A percentile compares a stretch with the other conserved stretches of the same genome.
phyloP scores from a whole-genome alignment of 2,797 vertebrate genomes.

The Euphonia xanthogaster region DNA sequence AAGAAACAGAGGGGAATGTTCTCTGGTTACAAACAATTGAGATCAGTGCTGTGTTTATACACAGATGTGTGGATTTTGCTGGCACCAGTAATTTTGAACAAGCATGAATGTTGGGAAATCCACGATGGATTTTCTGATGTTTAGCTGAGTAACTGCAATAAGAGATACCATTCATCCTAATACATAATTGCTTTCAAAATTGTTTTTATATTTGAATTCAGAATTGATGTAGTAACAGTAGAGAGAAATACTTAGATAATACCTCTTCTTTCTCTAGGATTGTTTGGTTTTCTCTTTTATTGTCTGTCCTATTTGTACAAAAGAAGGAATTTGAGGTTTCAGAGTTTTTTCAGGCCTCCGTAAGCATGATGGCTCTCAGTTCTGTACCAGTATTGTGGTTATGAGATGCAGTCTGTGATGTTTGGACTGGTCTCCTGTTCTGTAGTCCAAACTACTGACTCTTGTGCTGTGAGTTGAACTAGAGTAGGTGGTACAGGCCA shows the following conservation, averaged over 20 bases:
- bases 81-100: neutral
- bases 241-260: neutral
- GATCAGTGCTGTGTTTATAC: neutral
- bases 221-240: neutral
- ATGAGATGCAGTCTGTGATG: neutral
- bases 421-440: neutral
- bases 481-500: neutral
- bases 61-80: neutral
- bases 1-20: neutral
- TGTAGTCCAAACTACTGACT: neutral
- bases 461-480: neutral
- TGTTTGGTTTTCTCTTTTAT: neutral
- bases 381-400: neutral
- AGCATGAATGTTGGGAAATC: neutral
- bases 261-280: neutral
- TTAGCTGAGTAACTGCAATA: neutral
- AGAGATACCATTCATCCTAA: neutral
- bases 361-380: neutral
- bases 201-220: neutral
- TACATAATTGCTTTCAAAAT: neutral
- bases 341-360: neutral
- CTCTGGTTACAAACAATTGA: neutral
- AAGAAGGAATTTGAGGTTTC: neutral
- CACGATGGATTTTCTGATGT: neutral
- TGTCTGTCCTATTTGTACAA: neutral